Base-by-base conservation (phyloP, 37 sponge, comb jelly and placozoan species). In the Cladorhizidae sp. region DNA sequence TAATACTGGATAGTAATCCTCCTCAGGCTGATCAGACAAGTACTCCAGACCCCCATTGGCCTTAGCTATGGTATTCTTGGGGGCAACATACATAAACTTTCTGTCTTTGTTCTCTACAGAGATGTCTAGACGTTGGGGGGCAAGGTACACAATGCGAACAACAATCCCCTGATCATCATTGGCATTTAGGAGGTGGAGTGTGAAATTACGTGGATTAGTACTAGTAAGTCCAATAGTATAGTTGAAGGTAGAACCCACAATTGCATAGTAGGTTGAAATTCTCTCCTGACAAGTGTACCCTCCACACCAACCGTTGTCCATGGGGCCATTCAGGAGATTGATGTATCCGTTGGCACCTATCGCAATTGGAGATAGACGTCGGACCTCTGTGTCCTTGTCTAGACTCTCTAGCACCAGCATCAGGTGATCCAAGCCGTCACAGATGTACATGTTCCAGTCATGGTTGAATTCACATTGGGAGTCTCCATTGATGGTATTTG, bases 231-330 rank as follows among this genome's bases (percentile, higher is more conserved):
- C 87, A 20, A 93, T 43, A 17, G 87, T 86, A 85, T 97, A 97
- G 57, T 72, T 33, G 40, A 89, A 58, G 7, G 87, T 85, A 29
- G 86, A 43, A 29, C 91, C 87, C 55, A 97, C 93, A 20, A 95
- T 76, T 15, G 67, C 64, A 73, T 79, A 97, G 84, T 94, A 97
- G 1, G 95, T 94, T 3, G 98, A 97, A 25, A 97, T 92, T 31
- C 98, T 78, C 59, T 97, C 93, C 74, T 94, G 95, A 64, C 98
- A 97, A 8, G 98, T 97, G 86, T 97, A 97, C 37, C 95, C 98
- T 25, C 90, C 93, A 84, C 98, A 97, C 98, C 98, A 97, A 29
- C 98, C 98, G 33, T 90, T 80, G 79, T 97, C 98, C 79, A 83
- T 80, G 1, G 98, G 98, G 1, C 95, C 98, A 64, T 97, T 97